These are phyloP conservation scores for Sarcoramphus papa DNA, from an alignment of 2,797 vertebrate species.

Conservation along the genomic window DNA sequence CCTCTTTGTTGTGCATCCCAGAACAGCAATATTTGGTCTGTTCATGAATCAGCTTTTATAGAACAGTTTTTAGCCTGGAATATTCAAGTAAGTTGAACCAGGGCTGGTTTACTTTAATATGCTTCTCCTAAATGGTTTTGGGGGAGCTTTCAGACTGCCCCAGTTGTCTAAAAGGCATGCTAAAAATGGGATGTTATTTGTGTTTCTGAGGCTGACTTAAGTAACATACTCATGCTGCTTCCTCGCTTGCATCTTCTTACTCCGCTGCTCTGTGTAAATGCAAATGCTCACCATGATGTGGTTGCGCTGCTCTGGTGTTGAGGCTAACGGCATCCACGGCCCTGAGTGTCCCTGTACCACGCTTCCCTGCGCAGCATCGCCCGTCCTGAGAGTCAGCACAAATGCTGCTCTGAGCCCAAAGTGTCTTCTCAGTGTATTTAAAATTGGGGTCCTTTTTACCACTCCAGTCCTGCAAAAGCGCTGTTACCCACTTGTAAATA, in stretches of 20 bases:
- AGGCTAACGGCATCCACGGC: not conserved
- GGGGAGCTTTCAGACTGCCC: not conserved
- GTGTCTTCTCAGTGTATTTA: not conserved
- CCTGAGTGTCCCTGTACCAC: not conserved
- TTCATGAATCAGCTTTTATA: conserved; percentile 21
- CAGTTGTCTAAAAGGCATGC: not conserved
- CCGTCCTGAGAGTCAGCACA: not conserved
- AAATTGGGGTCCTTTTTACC: not conserved
- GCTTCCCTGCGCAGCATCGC: accelerated
- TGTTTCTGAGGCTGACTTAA: not conserved
- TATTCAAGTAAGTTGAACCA: not conserved
- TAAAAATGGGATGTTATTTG: not conserved
- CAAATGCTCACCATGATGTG: accelerated
- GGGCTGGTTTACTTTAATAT: not conserved
- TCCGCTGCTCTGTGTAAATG: not conserved
- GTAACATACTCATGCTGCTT: accelerated
- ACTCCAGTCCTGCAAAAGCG: not conserved
- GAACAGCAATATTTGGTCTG: conserved; percentile 31
- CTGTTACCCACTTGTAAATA: not conserved
- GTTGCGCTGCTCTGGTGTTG: not conserved
- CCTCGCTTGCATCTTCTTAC: not conserved
- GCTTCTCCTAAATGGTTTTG: not conserved
- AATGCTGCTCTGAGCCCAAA: not conserved
- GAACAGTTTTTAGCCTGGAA: conserved; percentile 1
- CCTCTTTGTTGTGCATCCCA: conserved; percentile 17